Conservation (phyloP, 2,113 vertebrate genomes). For the Elanoides forficatus region DNA sequence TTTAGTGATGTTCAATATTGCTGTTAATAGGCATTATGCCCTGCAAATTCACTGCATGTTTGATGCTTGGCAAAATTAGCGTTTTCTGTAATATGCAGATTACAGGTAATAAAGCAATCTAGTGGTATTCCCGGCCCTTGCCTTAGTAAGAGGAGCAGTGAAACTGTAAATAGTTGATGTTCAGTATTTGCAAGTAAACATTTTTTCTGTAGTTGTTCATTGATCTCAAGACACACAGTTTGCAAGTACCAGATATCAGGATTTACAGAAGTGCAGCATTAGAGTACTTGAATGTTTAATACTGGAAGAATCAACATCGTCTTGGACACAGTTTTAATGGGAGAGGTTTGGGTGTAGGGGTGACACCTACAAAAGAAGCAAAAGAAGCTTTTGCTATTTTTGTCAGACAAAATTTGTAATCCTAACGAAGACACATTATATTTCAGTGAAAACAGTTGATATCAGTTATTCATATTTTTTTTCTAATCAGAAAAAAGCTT, state of each 20-base stretch:
- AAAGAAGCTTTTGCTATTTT: conserved; percentile 61
- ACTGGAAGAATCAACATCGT: conserved; percentile 67
- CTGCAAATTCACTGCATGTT: conserved; percentile 90
- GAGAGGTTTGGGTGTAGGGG: conserved; percentile 31
- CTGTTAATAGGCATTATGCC: conserved; percentile 88
- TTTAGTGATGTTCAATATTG: conserved; percentile 86
- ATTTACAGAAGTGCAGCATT: conserved; percentile 72
- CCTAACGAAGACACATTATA: not conserved
- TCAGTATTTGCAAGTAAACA: conserved; percentile 88
- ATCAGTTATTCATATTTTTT: not conserved
- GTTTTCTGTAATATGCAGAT: conserved; percentile 71
- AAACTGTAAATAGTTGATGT: conserved; percentile 94
- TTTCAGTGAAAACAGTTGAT: conserved; percentile 11
- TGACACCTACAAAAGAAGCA: too few species aligned
- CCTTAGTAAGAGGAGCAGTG: conserved; percentile 79
- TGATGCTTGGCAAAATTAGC: conserved; percentile 85
- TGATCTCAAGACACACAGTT: conserved; percentile 73
- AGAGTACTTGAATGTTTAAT: conserved; percentile 80
- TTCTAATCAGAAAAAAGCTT: not conserved
- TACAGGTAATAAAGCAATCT: conserved; percentile 76
- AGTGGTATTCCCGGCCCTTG: conserved; percentile 79
- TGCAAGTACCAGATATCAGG: conserved; percentile 68
- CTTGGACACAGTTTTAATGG: conserved; percentile 63
- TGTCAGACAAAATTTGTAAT: conserved; percentile 63
- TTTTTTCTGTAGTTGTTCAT: conserved; percentile 72